Evolutionary conservation across 1,140 invertebrate genomes (phyloP).

Genomic region (Scaptodrosophila lebanonensis): DNA sequence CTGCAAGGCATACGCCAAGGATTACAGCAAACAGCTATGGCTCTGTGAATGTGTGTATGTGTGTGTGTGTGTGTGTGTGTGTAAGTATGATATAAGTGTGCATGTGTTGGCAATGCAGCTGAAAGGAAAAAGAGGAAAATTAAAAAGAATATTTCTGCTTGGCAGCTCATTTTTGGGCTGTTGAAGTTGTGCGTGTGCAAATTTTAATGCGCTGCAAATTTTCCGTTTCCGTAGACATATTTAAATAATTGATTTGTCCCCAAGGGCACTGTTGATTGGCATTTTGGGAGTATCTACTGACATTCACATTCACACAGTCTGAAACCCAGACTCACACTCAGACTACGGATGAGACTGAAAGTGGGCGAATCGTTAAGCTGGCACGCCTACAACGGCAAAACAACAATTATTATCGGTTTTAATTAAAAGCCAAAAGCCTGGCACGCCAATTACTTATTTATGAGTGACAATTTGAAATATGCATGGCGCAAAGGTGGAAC

Average conservation of each 20-base stretch:
- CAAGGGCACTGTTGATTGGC: background rate
- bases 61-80: too few relatives aligned
- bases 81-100: too few relatives aligned
- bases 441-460: slow-evolving; percentile 43
- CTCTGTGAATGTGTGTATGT: too few relatives aligned
- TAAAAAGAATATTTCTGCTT: slow-evolving; percentile 21
- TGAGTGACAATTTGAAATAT: slow-evolving; percentile 31
- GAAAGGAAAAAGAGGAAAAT: slow-evolving; percentile 44
- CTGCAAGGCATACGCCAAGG: slow-evolving; percentile 32
- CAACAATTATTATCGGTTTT: slow-evolving; percentile 54
- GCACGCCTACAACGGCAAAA: slow-evolving; percentile 2
- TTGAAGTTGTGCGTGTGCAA: background rate
- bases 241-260: slow-evolving; percentile 53
- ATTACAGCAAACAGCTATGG: too few relatives aligned
- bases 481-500: background rate
- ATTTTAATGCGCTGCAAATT: slow-evolving; percentile 33
- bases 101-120: too few relatives aligned
- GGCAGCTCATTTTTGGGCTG: too few relatives aligned
- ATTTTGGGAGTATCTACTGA: background rate
- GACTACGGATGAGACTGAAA: too few relatives aligned
- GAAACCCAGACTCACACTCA: too few relatives aligned
- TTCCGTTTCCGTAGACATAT: slow-evolving; percentile 23
- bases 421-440: slow-evolving; percentile 41
- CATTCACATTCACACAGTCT: too few relatives aligned
- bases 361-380: too few relatives aligned